Percentiles rank a stretch among this genome's conserved stretches.
phyloP scores from a whole-genome alignment of 2,888 invertebrate species.

The Lycia hirtaria region DNA sequence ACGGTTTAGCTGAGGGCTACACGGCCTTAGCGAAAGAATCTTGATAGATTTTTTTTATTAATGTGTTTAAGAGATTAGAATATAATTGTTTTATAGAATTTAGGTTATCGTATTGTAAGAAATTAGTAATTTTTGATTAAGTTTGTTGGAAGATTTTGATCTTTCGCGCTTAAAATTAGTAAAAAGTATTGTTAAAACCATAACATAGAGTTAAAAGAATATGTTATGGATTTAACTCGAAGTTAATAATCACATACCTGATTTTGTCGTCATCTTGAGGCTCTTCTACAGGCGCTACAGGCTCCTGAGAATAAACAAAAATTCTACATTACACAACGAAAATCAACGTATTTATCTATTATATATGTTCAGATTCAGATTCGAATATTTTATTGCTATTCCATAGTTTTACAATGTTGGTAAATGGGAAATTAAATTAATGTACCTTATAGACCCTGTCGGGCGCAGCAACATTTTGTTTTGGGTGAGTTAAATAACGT shows the following conservation, averaged over 20 bases:
- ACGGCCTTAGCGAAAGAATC: constrained; percentile 19
- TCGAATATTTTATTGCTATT: too few species aligned
- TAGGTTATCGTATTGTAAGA: too few species aligned
- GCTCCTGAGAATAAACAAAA: constrained; percentile 63
- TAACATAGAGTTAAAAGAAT: constrained; percentile 20
- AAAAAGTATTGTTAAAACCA: constrained; percentile 24
- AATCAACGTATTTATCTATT: neutral
- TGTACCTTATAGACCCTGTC: too few species aligned
- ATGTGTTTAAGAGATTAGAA: constrained; percentile 23
- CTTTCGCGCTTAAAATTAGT: constrained; percentile 30
- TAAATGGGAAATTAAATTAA: too few species aligned
- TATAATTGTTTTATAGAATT: neutral
- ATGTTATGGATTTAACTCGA: constrained; percentile 23
- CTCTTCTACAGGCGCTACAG: constrained; percentile 75
- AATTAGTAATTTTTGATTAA: constrained; percentile 18
- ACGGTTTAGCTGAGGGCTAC: constrained; percentile 32
- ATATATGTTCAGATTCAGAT: too few species aligned
- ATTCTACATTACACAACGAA: neutral
- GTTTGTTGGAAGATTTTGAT: constrained; percentile 32
- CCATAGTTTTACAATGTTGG: too few species aligned
- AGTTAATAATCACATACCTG: constrained; percentile 52
- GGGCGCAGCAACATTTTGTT: too few species aligned
- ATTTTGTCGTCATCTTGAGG: constrained; percentile 70
- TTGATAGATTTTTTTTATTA: constrained; percentile 24
- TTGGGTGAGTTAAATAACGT: too few species aligned